A percentile compares a stretch with the other conserved stretches of the same genome.
Evolutionary conservation across 1,140 invertebrate species (phyloP).

Genomic region (Steinernema khuongi): DNA sequence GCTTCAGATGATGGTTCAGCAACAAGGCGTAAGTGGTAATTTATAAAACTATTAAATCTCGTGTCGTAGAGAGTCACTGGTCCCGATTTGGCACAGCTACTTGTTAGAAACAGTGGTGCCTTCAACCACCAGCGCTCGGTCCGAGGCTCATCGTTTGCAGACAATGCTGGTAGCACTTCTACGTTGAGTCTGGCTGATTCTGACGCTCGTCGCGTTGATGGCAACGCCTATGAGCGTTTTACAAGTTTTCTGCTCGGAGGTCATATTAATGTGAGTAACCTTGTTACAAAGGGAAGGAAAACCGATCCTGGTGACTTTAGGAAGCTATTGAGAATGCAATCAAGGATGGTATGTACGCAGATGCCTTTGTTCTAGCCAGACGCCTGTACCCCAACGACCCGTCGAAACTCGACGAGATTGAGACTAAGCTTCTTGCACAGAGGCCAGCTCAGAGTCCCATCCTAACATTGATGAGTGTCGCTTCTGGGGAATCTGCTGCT

Average conservation of each 20-base stretch:
- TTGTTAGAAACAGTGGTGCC: slow-evolving; percentile 10
- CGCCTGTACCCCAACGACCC: slow-evolving; percentile 32
- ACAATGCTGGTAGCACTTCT: too few relatives aligned
- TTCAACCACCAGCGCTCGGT: not conserved
- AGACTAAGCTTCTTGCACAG: slow-evolving; percentile 34
- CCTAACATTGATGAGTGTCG: slow-evolving; percentile 45
- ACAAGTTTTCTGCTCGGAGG: slow-evolving; percentile 38
- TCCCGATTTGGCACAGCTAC: slow-evolving; percentile 45
- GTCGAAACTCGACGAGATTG: slow-evolving; percentile 30
- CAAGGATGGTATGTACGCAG: not conserved
- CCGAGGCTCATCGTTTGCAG: not conserved
- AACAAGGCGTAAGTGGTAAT: slow-evolving; percentile 39
- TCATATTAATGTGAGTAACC: slow-evolving; percentile 45
- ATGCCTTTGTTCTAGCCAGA: not conserved
- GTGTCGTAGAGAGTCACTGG: slow-evolving; percentile 47
- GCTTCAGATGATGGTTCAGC: slow-evolving; percentile 42
- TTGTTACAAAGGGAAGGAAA: not conserved
- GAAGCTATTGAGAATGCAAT: not conserved
- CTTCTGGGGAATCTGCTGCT: slow-evolving; percentile 39
- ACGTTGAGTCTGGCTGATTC: slow-evolving; percentile 42
- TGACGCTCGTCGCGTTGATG: too few relatives aligned
- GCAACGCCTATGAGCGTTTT: too few relatives aligned
- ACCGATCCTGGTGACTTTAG: slow-evolving; percentile 17
- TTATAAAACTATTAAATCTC: not conserved
- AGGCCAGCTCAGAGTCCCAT: slow-evolving; percentile 35